Evolutionary conservation across 2,888 invertebrate genomes (phyloP), one percentile per base, ranked within the genome.

Genomic region (Dicycla oo): DNA sequence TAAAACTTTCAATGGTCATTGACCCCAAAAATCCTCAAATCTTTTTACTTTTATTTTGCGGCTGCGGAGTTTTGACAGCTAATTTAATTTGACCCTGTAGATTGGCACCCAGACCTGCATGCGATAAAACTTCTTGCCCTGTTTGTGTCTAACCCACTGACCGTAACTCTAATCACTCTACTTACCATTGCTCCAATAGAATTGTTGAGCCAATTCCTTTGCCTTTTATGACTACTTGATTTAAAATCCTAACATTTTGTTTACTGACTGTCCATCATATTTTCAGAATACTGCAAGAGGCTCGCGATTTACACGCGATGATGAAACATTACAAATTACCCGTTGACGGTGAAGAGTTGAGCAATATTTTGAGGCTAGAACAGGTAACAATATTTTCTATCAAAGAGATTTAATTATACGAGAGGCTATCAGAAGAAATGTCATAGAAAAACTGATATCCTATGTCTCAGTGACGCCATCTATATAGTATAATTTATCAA

Each of bases 221-320:
- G 11, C 26, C 13, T n/a, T 58, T 34, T 34, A 34, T 38, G 38
- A 38, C 0, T n/a, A 38, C 38, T 7, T 10, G 15, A 58, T 58
- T 15, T 23, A 6, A 18, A 57, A n/a, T n/a, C 34, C 7, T 26
- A 34, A 13, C 7, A 26, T 13, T 18, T 13, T 34, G 2, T 18
- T 23, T n/a, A 43, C 18, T 53, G 0, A 40, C 5, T n/a, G 7
- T 18, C 8, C 13, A 1, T 10, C 3, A 40, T 13, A 10, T 26
- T 90, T 87, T 13, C 86, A 96, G 98, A 80, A 96, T 99, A 87
- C 97, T 99, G 64, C 98, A 99, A 93, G 99, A 99, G 90, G 98
- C 98, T 60, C 97, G 97, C 61, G 99, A 99, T 93, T 98, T 99
- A 88, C 96, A 99, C 69, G 98, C 99, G 0, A 98, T 98, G 86